Evolutionary conservation across 2,797 vertebrate genomes (phyloP).

Genomic region (Mallotus villosus): DNA sequence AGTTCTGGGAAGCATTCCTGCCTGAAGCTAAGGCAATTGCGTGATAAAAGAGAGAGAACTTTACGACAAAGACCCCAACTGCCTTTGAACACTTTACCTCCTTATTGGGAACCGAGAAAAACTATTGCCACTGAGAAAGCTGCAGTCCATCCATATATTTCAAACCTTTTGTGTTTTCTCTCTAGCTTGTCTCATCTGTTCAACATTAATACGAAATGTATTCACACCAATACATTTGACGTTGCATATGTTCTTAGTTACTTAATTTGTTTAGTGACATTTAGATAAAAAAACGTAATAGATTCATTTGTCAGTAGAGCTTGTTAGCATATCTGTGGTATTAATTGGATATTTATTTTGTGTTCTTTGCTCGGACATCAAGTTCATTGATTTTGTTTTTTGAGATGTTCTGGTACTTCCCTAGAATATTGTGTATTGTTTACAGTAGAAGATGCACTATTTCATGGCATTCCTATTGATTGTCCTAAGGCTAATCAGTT

Average conservation of each 20-base stretch:
- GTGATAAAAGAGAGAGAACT: slow-evolving; percentile 70
- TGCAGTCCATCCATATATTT: slow-evolving; percentile 57
- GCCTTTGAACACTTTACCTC: slow-evolving; percentile 84
- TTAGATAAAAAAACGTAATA: slow-evolving; percentile 20
- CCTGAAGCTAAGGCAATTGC: slow-evolving; percentile 96
- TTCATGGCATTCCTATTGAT: slow-evolving; percentile 54
- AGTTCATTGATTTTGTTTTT: slow-evolving; percentile 28
- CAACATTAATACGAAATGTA: slow-evolving; percentile 64
- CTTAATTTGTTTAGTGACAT: slow-evolving; percentile 69
- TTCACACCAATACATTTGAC: slow-evolving; percentile 70
- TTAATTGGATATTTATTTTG: slow-evolving; percentile 32
- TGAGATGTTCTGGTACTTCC: slow-evolving; percentile 54
- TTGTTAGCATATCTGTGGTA: slow-evolving; percentile 24
- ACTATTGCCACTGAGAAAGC: slow-evolving; percentile 57
- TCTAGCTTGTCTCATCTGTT: slow-evolving; percentile 56
- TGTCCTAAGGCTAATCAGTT: not conserved
- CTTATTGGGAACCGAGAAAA: slow-evolving; percentile 72
- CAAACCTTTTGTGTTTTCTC: slow-evolving; percentile 55
- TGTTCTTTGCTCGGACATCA: slow-evolving; percentile 44
- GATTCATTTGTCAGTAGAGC: slow-evolving; percentile 29
- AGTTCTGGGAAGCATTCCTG: slow-evolving; percentile 96
- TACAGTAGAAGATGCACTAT: slow-evolving; percentile 42
- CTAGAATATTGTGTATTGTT: slow-evolving; percentile 55
- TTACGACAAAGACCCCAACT: slow-evolving; percentile 65
- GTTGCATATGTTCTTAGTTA: slow-evolving; percentile 74